Evolutionary conservation across 2,888 invertebrate genomes (phyloP).

Genomic region (Eupithecia insigniata): DNA sequence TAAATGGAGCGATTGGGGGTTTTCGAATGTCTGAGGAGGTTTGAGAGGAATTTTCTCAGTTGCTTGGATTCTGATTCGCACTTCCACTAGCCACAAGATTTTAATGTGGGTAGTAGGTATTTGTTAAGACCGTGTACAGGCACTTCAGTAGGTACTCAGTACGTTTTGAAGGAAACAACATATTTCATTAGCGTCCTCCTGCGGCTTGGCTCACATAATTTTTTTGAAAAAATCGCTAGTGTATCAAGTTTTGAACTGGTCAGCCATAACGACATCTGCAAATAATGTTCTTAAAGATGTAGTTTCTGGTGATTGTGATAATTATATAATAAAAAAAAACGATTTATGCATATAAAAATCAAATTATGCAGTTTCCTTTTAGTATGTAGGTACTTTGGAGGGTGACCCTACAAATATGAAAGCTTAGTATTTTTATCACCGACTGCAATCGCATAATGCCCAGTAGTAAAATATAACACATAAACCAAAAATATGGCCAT

Average conservation of each 20-base stretch:
- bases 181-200: not conserved
- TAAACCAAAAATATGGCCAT: slow-evolving; percentile 38
- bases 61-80: not conserved
- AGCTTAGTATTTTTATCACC: slow-evolving; percentile 10
- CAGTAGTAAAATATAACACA: slow-evolving; percentile 17
- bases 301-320: not conserved
- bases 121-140: not conserved
- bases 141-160: not conserved
- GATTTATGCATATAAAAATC: not conserved
- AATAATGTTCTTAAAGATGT: not conserved
- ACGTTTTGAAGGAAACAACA: not conserved
- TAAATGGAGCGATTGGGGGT: slow-evolving; percentile 37
- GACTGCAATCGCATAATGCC: slow-evolving; percentile 32
- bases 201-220: no score
- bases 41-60: not conserved
- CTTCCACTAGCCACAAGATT: not conserved
- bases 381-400: not conserved
- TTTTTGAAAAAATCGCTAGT: no score
- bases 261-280: not conserved
- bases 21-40: not conserved
- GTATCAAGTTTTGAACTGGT: not conserved
- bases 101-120: not conserved
- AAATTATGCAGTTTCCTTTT: not conserved
- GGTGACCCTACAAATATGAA: slow-evolving; percentile 1
- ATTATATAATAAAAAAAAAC: not conserved